Conservation (phyloP, 1,140 invertebrate species). For the Latrodectus geometricus region DNA sequence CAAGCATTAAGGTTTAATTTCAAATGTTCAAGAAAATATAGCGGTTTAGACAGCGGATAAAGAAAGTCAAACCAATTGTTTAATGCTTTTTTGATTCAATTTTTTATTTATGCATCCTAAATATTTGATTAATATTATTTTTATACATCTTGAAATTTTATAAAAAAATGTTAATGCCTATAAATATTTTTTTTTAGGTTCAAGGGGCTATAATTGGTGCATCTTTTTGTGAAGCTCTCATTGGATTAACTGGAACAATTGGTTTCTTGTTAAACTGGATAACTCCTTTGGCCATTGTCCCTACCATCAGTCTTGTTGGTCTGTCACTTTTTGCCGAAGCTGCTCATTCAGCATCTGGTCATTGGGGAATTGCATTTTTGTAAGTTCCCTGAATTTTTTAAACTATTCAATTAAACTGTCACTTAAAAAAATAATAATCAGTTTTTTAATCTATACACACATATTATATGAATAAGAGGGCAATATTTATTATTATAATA, state of each 20-base stretch:
- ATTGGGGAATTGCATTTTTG: conserved; percentile 81
- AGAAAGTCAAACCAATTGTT: too few relatives aligned
- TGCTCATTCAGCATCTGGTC: conserved; percentile 78
- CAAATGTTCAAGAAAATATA: too few relatives aligned
- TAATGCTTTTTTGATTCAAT: too few relatives aligned
- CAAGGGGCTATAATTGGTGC: conserved; percentile 88
- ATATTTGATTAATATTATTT: background rate
- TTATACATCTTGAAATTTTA: background rate
- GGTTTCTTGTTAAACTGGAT: conserved; percentile 74
- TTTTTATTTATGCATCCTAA: background rate
- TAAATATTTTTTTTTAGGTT: conserved; percentile 69
- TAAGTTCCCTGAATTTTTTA: conserved; percentile 62
- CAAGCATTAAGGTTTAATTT: too few relatives aligned
- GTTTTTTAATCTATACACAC: too few relatives aligned
- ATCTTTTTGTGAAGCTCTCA: conserved; percentile 80
- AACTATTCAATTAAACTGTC: background rate
- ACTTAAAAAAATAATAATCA: too few relatives aligned
- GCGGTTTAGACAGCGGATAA: too few relatives aligned
- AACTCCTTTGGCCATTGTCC: conserved; percentile 83
- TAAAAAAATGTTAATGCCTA: background rate
- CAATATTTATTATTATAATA: too few relatives aligned
- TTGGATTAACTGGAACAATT: conserved; percentile 75
- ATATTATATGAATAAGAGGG: too few relatives aligned
- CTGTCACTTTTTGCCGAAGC: conserved; percentile 84
- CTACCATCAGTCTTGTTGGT: conserved; percentile 83